Percentiles rank a stretch among this genome's conserved stretches.
Evolutionary conservation across 2,113 vertebrate genomes (phyloP).

Genomic region (Corythornis madagascariensis): DNA sequence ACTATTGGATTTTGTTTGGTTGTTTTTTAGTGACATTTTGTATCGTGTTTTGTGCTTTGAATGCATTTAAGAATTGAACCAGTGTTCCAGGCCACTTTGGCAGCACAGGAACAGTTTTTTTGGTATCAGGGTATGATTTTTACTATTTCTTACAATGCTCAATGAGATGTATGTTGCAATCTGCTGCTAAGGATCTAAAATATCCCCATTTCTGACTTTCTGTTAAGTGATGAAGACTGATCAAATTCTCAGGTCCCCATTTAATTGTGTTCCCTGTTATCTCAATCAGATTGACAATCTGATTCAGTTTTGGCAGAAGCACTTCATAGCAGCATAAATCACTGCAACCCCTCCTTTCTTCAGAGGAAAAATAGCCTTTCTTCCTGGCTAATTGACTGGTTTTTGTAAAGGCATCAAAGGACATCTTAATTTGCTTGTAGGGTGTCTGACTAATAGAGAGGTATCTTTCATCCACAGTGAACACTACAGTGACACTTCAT

Average conservation of each 20-base stretch:
- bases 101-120: background rate
- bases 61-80: background rate
- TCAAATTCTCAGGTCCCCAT: background rate
- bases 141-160: background rate
- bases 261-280: background rate
- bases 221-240: background rate
- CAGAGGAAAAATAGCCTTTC: background rate
- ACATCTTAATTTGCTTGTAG: constrained; percentile 16
- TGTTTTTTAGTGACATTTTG: background rate
- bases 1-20: background rate
- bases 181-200: background rate
- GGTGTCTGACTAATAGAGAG: background rate
- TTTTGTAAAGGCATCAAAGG: constrained; percentile 4
- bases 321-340: background rate
- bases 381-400: background rate
- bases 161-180: background rate
- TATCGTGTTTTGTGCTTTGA: background rate
- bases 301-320: background rate
- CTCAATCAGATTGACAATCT: background rate
- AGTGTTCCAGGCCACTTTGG: background rate
- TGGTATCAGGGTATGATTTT: background rate
- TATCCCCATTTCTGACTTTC: background rate
- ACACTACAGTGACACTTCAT: background rate
- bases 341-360: background rate
- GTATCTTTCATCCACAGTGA: background rate